phyloP scores from a whole-genome alignment of 2,888 invertebrate genomes.

The Rhamphomyia laevipes region DNA sequence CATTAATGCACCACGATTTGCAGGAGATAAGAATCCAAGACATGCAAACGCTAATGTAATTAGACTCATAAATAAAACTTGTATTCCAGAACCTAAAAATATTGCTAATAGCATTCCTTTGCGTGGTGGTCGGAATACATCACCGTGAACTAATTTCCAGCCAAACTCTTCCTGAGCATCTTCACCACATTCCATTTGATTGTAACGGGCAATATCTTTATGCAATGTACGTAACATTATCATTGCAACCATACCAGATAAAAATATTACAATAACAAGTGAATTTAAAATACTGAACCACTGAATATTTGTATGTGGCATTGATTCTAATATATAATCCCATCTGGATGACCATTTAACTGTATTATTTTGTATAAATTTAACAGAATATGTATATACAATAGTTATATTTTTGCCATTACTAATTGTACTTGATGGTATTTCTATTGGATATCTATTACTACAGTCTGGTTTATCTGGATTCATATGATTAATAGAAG shows the following conservation, averaged over 20 bases:
- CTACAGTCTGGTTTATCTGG: slow-evolving; percentile 40
- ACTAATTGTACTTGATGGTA: slow-evolving; percentile 46
- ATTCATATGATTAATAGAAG: slow-evolving; percentile 45
- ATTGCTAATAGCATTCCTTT: slow-evolving; percentile 95
- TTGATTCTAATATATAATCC: slow-evolving; percentile 98
- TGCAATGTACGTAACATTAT: slow-evolving; percentile 92
- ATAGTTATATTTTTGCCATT: slow-evolving; percentile 47
- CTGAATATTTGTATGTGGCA: slow-evolving; percentile 97
- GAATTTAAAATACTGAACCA: slow-evolving; percentile 99
- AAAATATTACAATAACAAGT: slow-evolving; percentile 88
- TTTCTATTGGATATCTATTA: slow-evolving; percentile 50
- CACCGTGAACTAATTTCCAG: slow-evolving; percentile 98
- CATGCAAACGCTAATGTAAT: slow-evolving; percentile 98
- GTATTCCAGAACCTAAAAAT: slow-evolving; percentile 90
- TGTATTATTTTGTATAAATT: slow-evolving; percentile 63
- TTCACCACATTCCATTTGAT: slow-evolving; percentile 83
- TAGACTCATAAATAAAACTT: slow-evolving; percentile 89
- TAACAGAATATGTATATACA: slow-evolving; percentile 78
- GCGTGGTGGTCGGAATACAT: slow-evolving; percentile 92
- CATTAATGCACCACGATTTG: slow-evolving; percentile 97
- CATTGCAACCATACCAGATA: slow-evolving; percentile 99
- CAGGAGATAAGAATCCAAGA: slow-evolving; percentile 95
- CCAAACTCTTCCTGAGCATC: slow-evolving; percentile 74
- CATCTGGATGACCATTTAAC: slow-evolving; percentile 98
- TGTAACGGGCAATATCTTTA: slow-evolving; percentile 97